phyloP scores from a whole-genome alignment of 1,140 invertebrate species.

The Paraescarpia echinospica region DNA sequence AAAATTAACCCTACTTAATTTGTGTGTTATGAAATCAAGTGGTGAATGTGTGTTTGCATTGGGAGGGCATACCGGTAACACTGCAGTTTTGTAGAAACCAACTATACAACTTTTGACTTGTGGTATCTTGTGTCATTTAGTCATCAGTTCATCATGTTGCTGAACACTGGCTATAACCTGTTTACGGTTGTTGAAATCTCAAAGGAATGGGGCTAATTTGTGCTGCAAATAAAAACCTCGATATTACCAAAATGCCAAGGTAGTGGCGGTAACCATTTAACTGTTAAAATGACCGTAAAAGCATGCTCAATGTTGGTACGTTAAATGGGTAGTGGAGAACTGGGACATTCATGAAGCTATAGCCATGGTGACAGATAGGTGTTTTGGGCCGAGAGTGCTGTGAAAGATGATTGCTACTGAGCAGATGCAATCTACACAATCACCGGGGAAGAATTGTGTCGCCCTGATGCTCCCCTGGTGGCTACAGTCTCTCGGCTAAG shows the following conservation, averaged over 20 bases:
- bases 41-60: neutral
- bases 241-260: neutral
- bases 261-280: neutral
- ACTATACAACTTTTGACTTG: neutral
- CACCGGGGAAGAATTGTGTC: neutral
- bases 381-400: neutral
- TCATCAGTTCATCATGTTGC: neutral
- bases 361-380: neutral
- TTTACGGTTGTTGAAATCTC: neutral
- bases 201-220: neutral
- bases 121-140: neutral
- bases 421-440: neutral
- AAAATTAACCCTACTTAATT: neutral
- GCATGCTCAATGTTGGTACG: neutral
- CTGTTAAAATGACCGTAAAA: neutral
- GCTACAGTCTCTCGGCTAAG: neutral
- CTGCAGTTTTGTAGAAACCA: neutral
- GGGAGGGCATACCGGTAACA: too few species aligned
- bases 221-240: neutral
- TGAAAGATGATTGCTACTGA: neutral
- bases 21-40: neutral
- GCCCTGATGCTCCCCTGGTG: neutral
- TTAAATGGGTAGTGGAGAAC: neutral
- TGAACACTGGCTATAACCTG: neutral
- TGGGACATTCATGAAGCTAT: neutral